A percentile compares a stretch with the other conserved stretches of the same genome.
phyloP scores from a whole-genome alignment of 1,140 invertebrate genomes.

The Metopolophium dirhodum region DNA sequence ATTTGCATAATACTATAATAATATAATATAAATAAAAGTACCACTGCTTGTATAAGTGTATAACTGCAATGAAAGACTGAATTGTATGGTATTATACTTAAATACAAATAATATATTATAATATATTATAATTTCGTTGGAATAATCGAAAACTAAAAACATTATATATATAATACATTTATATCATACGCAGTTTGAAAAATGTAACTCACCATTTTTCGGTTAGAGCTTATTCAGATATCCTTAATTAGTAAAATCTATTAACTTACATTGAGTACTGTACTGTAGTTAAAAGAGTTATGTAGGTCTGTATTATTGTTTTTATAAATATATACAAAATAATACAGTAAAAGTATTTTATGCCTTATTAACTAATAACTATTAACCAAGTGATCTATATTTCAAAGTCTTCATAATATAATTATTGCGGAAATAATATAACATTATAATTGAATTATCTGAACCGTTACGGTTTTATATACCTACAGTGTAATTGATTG shows the following conservation, averaged over 20 bases:
- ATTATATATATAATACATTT: not conserved
- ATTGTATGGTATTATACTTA: too few species aligned
- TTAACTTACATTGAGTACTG: not conserved
- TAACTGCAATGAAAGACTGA: too few species aligned
- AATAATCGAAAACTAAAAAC: not conserved
- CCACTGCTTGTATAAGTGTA: too few species aligned
- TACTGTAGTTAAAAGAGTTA: not conserved
- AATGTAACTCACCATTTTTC: not conserved
- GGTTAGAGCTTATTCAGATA: not conserved
- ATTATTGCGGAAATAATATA: not conserved
- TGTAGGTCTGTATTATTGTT: not conserved
- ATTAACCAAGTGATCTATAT: not conserved
- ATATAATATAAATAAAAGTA: too few species aligned
- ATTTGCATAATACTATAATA: too few species aligned
- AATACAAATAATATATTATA: too few species aligned
- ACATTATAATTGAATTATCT: constrained; percentile 1
- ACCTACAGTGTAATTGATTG: not conserved
- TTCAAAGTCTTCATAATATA: not conserved
- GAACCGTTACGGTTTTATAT: constrained; percentile 13
- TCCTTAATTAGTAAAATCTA: not conserved
- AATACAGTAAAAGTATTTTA: not conserved
- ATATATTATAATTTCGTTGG: not conserved
- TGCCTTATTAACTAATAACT: not conserved
- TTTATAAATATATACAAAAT: not conserved
- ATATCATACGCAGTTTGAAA: not conserved